These are phyloP conservation scores for Mellivora capensis DNA, from an alignment of 2,113 vertebrate species.

Conservation along the genomic window DNA sequence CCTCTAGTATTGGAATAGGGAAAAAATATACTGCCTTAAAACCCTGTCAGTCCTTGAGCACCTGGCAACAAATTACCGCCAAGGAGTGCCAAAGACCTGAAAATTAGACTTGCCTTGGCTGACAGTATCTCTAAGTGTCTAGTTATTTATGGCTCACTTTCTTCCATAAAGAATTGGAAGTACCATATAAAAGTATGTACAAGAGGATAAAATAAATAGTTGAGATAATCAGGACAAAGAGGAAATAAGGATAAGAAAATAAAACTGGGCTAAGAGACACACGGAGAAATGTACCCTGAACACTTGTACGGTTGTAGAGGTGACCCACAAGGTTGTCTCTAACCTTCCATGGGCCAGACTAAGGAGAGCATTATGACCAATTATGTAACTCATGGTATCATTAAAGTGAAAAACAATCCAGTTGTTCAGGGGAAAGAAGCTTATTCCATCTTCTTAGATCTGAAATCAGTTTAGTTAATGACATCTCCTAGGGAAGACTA, in stretches of 20 bases:
- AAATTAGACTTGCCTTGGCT: not conserved
- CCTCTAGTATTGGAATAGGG: not conserved
- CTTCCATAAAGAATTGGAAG: not conserved
- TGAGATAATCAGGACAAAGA: slow-evolving; percentile 20
- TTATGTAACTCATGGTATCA: not conserved
- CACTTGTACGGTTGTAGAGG: not conserved
- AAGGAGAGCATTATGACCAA: not conserved
- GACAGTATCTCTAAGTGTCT: not conserved
- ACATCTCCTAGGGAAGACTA: not conserved
- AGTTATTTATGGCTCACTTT: not conserved
- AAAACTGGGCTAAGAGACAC: not conserved
- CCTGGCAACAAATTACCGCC: not conserved
- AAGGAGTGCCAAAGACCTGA: not conserved
- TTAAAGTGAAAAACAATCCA: not conserved
- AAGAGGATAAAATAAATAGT: slow-evolving; percentile 11
- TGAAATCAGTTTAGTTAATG: not conserved
- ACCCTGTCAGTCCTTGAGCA: not conserved
- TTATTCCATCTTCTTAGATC: not conserved
- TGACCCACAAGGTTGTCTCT: not conserved
- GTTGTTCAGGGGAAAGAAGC: not conserved
- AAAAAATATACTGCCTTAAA: not conserved
- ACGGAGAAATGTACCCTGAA: not conserved
- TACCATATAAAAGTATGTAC: not conserved
- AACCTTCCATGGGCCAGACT: not conserved
- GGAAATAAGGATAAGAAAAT: not conserved